A percentile compares a stretch with the other conserved stretches of the same genome.
These are phyloP conservation scores for Penaeus japonicus DNA, from an alignment of 1,140 invertebrate species.

Conservation along the genomic window DNA sequence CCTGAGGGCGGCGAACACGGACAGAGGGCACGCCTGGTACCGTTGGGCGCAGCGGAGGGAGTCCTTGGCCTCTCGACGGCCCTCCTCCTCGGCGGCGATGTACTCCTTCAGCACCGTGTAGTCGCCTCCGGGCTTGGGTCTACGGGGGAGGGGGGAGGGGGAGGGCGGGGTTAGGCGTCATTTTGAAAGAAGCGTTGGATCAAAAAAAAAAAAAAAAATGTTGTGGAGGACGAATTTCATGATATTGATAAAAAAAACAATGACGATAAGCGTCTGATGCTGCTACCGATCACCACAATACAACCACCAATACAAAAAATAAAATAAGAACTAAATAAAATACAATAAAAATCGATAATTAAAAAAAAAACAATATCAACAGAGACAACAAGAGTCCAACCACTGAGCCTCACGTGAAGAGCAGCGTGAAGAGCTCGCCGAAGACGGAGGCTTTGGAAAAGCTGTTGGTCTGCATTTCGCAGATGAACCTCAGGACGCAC, in stretches of 20 bases:
- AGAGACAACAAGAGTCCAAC: not conserved
- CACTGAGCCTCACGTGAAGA: conserved; percentile 33
- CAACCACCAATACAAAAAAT: too few relatives aligned
- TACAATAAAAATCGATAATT: not conserved
- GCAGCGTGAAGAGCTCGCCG: conserved; percentile 30
- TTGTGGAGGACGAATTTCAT: too few relatives aligned
- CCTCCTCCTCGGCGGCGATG: conserved; percentile 28
- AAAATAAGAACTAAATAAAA: not conserved
- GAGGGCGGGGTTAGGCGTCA: not conserved
- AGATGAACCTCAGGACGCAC: conserved; percentile 42
- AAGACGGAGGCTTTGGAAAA: conserved; percentile 34
- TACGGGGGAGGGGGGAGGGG: not conserved
- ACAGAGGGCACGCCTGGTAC: conserved; percentile 33
- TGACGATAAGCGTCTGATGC: too few relatives aligned
- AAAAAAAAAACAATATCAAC: not conserved
- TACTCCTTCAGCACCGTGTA: conserved; percentile 27
- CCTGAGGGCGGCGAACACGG: conserved; percentile 16
- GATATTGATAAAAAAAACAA: too few relatives aligned
- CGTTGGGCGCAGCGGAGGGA: not conserved
- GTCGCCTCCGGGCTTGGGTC: conserved; percentile 29
- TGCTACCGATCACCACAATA: too few relatives aligned
- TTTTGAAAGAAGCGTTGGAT: too few relatives aligned
- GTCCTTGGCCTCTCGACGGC: not conserved
- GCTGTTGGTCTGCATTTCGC: conserved; percentile 41
- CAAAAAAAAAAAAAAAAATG: too few relatives aligned